phyloP scores from a whole-genome alignment of 2,797 vertebrate genomes.

The Miichthys miiuy region DNA sequence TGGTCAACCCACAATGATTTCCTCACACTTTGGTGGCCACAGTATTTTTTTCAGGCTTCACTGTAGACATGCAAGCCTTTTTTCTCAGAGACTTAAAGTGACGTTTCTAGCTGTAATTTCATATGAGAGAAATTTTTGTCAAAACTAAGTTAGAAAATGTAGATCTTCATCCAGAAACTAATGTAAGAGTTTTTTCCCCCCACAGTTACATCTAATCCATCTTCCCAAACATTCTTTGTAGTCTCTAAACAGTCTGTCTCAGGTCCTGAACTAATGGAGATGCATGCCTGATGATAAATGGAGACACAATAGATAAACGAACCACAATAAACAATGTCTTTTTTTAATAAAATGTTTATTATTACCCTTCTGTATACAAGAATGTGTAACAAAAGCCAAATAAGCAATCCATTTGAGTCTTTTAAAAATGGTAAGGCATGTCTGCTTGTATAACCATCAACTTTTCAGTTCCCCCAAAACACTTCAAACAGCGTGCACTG shows the following conservation, averaged over 20 bases:
- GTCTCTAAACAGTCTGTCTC: neutral
- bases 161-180: neutral
- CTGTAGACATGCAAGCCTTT: too few species aligned
- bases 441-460: constrained; percentile 82
- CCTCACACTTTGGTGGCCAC: too few species aligned
- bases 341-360: constrained; percentile 86
- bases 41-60: too few species aligned
- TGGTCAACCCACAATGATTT: too few species aligned
- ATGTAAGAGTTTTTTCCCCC: neutral
- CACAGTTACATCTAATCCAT: neutral
- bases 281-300: constrained; percentile 5
- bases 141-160: neutral
- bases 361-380: constrained; percentile 87
- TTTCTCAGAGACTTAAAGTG: too few species aligned
- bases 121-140: neutral
- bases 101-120: neutral
- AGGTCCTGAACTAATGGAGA: neutral
- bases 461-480: constrained; percentile 70
- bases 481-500: constrained; percentile 78
- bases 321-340: neutral
- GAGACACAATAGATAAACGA: constrained; percentile 12
- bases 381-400: constrained; percentile 90
- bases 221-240: neutral
- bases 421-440: constrained; percentile 89
- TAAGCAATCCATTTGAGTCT: constrained; percentile 85